These are phyloP conservation scores for Meteorus cinctellus DNA, from an alignment of 2,888 invertebrate species.

Conservation along the genomic window DNA sequence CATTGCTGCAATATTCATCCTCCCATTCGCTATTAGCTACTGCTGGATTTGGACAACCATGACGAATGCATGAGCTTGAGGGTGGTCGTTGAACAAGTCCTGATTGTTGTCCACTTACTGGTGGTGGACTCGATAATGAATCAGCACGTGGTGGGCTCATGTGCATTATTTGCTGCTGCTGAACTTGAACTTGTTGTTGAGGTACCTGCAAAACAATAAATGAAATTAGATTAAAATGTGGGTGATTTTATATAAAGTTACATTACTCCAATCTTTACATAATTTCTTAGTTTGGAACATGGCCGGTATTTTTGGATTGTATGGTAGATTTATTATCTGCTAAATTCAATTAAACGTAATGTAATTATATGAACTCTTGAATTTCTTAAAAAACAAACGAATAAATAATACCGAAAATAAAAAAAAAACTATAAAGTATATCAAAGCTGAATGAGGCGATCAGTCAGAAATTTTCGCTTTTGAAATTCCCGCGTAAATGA, in stretches of 20 bases:
- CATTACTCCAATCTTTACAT: too few species aligned
- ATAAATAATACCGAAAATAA: too few species aligned
- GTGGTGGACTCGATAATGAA: constrained; percentile 66
- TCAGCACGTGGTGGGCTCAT: constrained; percentile 67
- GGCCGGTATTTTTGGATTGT: too few species aligned
- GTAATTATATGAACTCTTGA: too few species aligned
- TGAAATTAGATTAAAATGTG: not conserved
- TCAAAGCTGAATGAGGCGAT: too few species aligned
- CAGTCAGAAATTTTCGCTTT: too few species aligned
- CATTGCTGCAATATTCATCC: constrained; percentile 97
- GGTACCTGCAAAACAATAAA: constrained; percentile 56
- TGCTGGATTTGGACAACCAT: constrained; percentile 92
- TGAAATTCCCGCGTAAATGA: too few species aligned
- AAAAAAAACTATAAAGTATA: too few species aligned
- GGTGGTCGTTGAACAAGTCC: constrained; percentile 63
- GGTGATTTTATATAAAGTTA: not conserved
- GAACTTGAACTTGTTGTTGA: constrained; percentile 63
- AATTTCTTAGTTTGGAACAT: too few species aligned
- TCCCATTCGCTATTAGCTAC: constrained; percentile 96
- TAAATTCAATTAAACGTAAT: too few species aligned
- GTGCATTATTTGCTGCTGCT: constrained; percentile 71
- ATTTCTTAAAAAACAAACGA: too few species aligned
- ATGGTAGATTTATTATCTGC: too few species aligned
- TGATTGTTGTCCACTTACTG: constrained; percentile 61
- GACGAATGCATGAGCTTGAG: constrained; percentile 83